Evolutionary conservation across 2,113 vertebrate species (phyloP).

Genomic region (Opisthocomus hoazin): DNA sequence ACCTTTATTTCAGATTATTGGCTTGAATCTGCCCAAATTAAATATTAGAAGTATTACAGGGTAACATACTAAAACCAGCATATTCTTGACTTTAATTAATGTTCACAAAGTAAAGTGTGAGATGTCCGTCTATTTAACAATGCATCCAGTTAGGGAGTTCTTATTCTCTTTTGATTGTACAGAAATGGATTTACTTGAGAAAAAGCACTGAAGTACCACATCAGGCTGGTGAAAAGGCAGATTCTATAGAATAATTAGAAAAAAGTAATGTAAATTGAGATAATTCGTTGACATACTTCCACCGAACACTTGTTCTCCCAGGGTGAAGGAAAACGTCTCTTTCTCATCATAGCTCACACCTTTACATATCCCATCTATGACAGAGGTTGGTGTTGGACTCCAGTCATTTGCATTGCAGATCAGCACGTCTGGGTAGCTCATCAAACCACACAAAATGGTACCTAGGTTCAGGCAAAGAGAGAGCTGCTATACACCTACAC

Average conservation of each 20-base stretch:
- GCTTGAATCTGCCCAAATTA: neutral
- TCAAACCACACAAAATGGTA: conserved; percentile 77
- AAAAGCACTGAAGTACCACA: neutral
- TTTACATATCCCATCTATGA: conserved; percentile 65
- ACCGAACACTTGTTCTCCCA: conserved; percentile 80
- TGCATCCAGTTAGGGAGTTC: neutral
- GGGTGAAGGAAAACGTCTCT: conserved; percentile 69
- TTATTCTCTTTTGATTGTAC: neutral
- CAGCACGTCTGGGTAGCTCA: conserved; percentile 76
- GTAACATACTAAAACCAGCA: neutral
- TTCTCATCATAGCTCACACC: conserved; percentile 71
- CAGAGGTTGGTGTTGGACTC: conserved; percentile 56
- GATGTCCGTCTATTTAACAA: neutral
- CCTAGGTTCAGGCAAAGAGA: conserved; percentile 60
- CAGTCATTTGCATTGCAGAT: conserved; percentile 71
- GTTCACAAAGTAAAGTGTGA: neutral
- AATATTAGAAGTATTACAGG: neutral
- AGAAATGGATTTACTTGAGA: neutral
- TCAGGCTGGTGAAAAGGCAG: neutral
- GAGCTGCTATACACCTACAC: neutral
- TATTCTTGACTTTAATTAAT: neutral
- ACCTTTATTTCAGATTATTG: neutral
- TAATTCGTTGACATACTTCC: conserved; percentile 70
- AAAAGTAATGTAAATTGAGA: neutral
- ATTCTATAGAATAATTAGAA: neutral